Conservation (phyloP, 2,113 vertebrate species). For the Rhinoptilus africanus region DNA sequence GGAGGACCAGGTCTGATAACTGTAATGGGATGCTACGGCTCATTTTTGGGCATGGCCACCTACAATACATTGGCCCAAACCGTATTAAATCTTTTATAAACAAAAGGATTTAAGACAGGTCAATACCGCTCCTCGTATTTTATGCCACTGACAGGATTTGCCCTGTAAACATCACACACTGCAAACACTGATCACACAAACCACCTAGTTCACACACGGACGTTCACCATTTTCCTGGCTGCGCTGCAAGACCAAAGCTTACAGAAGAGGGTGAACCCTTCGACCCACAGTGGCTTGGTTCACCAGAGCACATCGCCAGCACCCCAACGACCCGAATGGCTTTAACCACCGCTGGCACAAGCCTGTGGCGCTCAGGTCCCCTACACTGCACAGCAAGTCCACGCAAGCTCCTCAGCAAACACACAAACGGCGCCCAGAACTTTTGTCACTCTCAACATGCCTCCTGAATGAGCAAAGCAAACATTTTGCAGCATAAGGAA, state of each 20-base stretch:
- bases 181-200: background rate
- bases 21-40: background rate
- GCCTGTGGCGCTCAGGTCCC: background rate
- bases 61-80: background rate
- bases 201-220: background rate
- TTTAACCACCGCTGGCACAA: background rate
- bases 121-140: background rate
- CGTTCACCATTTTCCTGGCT: background rate
- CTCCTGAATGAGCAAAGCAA: background rate
- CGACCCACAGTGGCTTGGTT: background rate
- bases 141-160: fast-evolving
- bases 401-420: background rate
- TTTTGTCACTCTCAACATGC: background rate
- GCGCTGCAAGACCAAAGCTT: background rate
- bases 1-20: background rate
- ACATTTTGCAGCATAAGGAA: background rate
- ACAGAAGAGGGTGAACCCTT: background rate
- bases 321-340: background rate
- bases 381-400: background rate
- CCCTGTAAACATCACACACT: background rate
- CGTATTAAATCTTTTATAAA: background rate
- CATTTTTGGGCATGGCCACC: background rate
- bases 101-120: background rate
- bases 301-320: background rate
- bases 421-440: background rate